These are phyloP conservation scores for Sclerodermus sp. DNA, from an alignment of 2,888 invertebrate species.

Conservation along the genomic window DNA sequence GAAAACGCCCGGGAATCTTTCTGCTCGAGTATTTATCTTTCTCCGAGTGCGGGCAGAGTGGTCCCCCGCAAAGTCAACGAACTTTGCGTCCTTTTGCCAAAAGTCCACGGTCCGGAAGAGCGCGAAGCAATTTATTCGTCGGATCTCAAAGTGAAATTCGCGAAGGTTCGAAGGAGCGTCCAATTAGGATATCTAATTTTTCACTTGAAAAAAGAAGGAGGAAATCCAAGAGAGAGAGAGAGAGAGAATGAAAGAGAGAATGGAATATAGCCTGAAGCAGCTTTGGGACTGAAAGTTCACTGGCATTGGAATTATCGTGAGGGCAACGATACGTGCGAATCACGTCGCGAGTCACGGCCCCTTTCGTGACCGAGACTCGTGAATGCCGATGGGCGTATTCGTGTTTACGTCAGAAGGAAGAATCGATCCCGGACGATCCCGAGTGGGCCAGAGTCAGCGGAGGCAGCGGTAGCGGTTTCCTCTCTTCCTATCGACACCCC, in stretches of 20 bases:
- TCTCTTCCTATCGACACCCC: slow-evolving; percentile 10
- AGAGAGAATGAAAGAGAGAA: neutral
- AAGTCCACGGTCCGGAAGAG: too few species aligned
- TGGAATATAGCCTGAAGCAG: slow-evolving; percentile 23
- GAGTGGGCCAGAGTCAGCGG: neutral
- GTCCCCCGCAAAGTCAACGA: slow-evolving; percentile 28
- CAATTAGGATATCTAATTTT: too few species aligned
- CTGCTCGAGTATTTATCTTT: slow-evolving; percentile 43
- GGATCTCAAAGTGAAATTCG: too few species aligned
- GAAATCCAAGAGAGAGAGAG: neutral
- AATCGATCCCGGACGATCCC: slow-evolving; percentile 35
- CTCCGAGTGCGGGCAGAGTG: slow-evolving; percentile 31
- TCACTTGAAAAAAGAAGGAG: too few species aligned
- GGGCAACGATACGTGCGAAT: slow-evolving; percentile 46
- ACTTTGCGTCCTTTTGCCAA: slow-evolving; percentile 9
- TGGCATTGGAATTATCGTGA: slow-evolving; percentile 41
- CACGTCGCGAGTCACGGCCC: slow-evolving; percentile 44
- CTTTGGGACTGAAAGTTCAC: slow-evolving; percentile 42
- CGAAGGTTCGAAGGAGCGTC: too few species aligned
- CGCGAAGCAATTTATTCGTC: too few species aligned
- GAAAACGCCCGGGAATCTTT: slow-evolving; percentile 33
- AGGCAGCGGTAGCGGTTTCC: slow-evolving; percentile 31
- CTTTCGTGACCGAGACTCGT: slow-evolving; percentile 49
- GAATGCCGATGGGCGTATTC: slow-evolving; percentile 49
- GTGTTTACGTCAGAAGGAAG: slow-evolving; percentile 30